phyloP scores from a whole-genome alignment of 37 sponge, comb jelly and placozoan species.

The Diacarnus erythraeanus region DNA sequence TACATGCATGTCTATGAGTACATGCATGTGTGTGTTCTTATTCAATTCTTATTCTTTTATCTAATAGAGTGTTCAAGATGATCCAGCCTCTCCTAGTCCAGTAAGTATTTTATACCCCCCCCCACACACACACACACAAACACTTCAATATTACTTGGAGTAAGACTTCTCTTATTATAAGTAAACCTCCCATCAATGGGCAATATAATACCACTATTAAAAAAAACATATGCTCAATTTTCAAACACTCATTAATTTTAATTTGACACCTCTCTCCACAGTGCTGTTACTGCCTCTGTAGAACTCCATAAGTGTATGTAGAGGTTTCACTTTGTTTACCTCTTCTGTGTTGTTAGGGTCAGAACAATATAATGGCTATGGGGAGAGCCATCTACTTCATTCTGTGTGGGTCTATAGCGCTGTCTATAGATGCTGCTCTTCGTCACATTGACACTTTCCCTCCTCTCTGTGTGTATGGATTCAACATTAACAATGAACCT shows the following conservation, averaged over 20 bases:
- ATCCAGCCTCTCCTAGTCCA: constrained; percentile 83
- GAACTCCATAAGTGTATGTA: no score
- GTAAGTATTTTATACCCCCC: no score
- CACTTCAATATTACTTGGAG: background rate
- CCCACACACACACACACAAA: no score
- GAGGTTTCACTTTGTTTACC: no score
- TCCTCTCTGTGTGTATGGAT: constrained; percentile 57
- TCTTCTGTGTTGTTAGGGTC: constrained; percentile 48
- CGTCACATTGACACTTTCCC: constrained; percentile 10
- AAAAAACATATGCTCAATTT: no score
- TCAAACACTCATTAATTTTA: no score
- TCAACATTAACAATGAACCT: constrained; percentile 45
- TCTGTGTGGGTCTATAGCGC: constrained; percentile 45
- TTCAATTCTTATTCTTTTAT: no score
- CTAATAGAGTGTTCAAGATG: constrained; percentile 76
- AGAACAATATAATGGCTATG: constrained; percentile 66
- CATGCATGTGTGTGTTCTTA: no score
- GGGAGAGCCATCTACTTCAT: constrained; percentile 77
- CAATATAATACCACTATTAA: background rate
- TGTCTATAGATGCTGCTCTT: constrained; percentile 43
- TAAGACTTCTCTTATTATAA: background rate
- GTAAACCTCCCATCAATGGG: background rate
- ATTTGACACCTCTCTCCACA: no score
- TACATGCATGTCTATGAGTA: no score
- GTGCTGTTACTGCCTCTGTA: no score